Base-by-base conservation (phyloP, 2,797 vertebrate species). In the Pachyuromys duprasi region DNA sequence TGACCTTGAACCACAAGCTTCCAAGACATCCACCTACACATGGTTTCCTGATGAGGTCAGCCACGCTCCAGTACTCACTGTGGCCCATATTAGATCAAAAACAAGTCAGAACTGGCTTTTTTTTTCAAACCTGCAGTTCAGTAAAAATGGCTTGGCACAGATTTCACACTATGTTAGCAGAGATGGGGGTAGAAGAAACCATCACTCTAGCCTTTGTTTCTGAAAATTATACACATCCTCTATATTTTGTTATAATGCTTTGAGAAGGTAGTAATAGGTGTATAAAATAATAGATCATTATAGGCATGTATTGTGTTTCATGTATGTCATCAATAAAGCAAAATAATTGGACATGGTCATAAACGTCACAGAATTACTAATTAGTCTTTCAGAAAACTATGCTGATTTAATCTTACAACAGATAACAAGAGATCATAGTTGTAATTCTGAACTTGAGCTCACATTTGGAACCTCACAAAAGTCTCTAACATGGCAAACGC, bases 21-120 rank as follows among this genome's bases (percentile, higher is more conserved):
- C 93, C 53, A 80, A 94, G 93, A 97, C 82, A 45, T 94, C 45
- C 87, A 93, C 67, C 93, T 94, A 82, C 93, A 22, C 5, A 57
- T 80, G 76, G 70, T 88, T 97, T 95, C 93, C 69, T 74, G 82
- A 79, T 83, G 89, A 98, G 79, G 65, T 97, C 91, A 97, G 92
- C 26, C 65, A 87, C 22, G 1, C 70, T 69, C 53, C 55, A 79
- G 31, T 12, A 24, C 81, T 96, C 87, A 14, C 75, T 86, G 49
- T 62, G 63, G 22, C n/a, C 95, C 86, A 95, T 96, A 97, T 92
- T 89, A 97, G 82, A 93, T 83, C 31, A 94, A 89, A 69, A 96
- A 63, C 88, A 98, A 97, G 96, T 57, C 94, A 88, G 53, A 95
- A 91, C 70, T 69, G 39, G 89, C 89, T 91, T 36, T 91, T 36